phyloP scores from a whole-genome alignment of 2,888 invertebrate species.

The Hartigia nigra region DNA sequence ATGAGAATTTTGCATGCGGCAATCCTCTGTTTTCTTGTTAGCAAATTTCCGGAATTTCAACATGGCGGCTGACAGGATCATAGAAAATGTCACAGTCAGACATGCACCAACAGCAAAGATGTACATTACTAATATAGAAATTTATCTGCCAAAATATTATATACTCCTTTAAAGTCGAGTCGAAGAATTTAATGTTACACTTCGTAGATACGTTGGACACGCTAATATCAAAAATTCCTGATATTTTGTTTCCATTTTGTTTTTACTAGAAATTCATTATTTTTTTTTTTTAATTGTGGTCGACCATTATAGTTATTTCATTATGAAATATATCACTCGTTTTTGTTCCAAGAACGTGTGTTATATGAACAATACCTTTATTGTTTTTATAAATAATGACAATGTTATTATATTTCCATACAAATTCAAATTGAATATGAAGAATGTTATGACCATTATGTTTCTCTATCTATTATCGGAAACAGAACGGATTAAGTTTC shows the following conservation, averaged over 20 bases:
- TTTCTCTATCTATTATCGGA: neutral
- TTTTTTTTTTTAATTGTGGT: neutral
- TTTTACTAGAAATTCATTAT: neutral
- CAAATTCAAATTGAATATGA: neutral
- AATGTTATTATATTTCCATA: neutral
- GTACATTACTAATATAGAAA: neutral
- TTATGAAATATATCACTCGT: neutral
- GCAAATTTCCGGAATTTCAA: neutral
- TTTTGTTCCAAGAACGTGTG: neutral
- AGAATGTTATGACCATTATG: neutral
- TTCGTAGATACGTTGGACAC: neutral
- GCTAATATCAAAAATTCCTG: no score
- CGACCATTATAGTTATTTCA: neutral
- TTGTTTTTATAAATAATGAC: neutral
- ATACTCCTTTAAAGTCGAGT: neutral
- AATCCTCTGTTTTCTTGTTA: neutral
- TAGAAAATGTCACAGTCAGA: neutral
- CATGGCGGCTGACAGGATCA: neutral
- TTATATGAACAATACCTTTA: neutral
- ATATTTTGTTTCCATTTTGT: no score
- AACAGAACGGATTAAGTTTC: no score
- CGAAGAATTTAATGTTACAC: neutral
- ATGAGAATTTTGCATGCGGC: neutral
- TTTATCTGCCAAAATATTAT: neutral
- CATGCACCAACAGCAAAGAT: neutral